phyloP scores from a whole-genome alignment of 2,888 invertebrate species.

The Myopa testacea region DNA sequence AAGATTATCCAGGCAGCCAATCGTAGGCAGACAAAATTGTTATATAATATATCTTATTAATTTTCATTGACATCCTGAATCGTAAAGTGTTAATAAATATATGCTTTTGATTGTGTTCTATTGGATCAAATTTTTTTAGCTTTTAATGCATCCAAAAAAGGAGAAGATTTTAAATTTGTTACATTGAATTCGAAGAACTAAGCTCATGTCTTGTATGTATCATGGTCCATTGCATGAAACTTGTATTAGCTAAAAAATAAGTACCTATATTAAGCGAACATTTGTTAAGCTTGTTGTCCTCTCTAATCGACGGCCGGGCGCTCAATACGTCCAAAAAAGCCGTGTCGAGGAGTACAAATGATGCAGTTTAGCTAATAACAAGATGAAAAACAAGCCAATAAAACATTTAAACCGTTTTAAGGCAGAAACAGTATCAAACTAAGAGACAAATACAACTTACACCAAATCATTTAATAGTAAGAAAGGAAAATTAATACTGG shows the following conservation, averaged over 20 bases:
- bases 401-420: background rate
- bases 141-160: too few species aligned
- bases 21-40: too few species aligned
- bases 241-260: background rate
- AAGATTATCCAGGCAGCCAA: too few species aligned
- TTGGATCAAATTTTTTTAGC: too few species aligned
- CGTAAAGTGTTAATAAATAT: too few species aligned
- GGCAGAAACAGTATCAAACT: too few species aligned
- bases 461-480: background rate
- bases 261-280: background rate
- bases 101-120: too few species aligned
- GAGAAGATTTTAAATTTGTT: too few species aligned
- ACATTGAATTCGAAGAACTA: background rate
- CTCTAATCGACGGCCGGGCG: background rate
- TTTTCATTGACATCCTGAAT: too few species aligned
- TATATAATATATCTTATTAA: too few species aligned
- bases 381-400: background rate
- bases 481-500: constrained; percentile 28
- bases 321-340: background rate
- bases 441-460: background rate
- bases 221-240: background rate
- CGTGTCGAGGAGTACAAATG: constrained; percentile 38
- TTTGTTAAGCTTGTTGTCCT: background rate
- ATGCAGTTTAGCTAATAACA: background rate
- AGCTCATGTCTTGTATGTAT: background rate